These are phyloP conservation scores for Melanostoma mellinum DNA, from an alignment of 2,888 invertebrate species.

Conservation along the genomic window DNA sequence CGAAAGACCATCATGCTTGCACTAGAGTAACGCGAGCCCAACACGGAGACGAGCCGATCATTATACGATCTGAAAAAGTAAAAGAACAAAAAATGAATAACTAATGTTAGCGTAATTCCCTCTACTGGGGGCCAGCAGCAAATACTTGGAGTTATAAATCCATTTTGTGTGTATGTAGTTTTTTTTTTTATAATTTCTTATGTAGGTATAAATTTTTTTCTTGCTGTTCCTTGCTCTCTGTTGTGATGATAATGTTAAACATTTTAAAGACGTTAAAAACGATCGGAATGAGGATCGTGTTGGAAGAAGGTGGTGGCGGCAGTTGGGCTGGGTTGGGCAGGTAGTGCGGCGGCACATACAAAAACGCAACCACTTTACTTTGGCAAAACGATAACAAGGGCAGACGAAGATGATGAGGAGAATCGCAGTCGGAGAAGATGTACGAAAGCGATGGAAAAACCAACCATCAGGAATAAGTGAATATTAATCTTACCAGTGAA, in stretches of 20 bases:
- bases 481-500: constrained; percentile 68
- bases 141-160: constrained; percentile 59
- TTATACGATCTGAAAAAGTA: constrained; percentile 16
- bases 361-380: constrained; percentile 64
- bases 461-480: constrained; percentile 63
- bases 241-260: constrained; percentile 67
- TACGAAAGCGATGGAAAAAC: background rate
- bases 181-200: constrained; percentile 13
- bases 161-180: constrained; percentile 15
- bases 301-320: constrained; percentile 52
- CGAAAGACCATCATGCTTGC: constrained; percentile 38
- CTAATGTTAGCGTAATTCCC: constrained; percentile 54
- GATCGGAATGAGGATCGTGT: constrained; percentile 47
- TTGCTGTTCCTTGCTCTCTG: constrained; percentile 28
- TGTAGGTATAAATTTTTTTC: constrained; percentile 30
- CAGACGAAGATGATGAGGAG: constrained; percentile 1
- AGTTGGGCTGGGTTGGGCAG: constrained; percentile 59
- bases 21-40: constrained; percentile 47
- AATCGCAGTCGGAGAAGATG: background rate
- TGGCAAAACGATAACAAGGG: constrained; percentile 60
- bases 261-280: constrained; percentile 63
- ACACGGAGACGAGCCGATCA: constrained; percentile 15
- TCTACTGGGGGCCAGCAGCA: constrained; percentile 18
- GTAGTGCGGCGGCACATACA: constrained; percentile 45
- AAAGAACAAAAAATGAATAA: constrained; percentile 40